phyloP scores from a whole-genome alignment of 2,888 invertebrate genomes.

The Achlya flavicornis region DNA sequence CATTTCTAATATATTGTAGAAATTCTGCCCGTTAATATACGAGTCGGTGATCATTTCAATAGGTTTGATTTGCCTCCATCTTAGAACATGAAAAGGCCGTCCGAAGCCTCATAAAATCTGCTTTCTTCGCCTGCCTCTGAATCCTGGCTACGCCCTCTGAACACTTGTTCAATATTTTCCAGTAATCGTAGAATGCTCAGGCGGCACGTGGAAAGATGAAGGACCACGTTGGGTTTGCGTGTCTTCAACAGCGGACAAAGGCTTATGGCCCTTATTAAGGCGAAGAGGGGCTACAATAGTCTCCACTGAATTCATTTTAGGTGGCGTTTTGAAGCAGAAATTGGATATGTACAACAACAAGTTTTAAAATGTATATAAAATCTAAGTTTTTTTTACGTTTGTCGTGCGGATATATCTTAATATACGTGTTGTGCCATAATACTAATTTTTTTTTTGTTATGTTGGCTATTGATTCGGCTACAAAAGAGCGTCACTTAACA shows the following conservation, averaged over 20 bases:
- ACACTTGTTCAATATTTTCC: slow-evolving; percentile 26
- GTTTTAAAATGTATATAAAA: slow-evolving; percentile 19
- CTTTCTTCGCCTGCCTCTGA: too few relatives aligned
- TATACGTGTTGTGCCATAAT: too few relatives aligned
- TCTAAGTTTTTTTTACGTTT: neutral
- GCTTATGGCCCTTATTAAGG: slow-evolving; percentile 54
- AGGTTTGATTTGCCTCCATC: too few relatives aligned
- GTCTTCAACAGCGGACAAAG: slow-evolving; percentile 48
- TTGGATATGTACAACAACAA: slow-evolving; percentile 47
- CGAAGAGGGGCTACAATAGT: slow-evolving; percentile 61
- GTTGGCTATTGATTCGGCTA: too few relatives aligned
- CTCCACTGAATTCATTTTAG: slow-evolving; percentile 63
- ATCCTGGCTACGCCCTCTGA: too few relatives aligned
- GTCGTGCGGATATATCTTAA: neutral
- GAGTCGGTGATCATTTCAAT: too few relatives aligned
- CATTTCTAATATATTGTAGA: too few relatives aligned
- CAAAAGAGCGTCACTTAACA: too few relatives aligned
- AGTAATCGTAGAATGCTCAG: slow-evolving; percentile 77
- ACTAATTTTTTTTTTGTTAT: too few relatives aligned
- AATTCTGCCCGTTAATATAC: too few relatives aligned
- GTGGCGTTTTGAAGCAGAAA: slow-evolving; percentile 63
- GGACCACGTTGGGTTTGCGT: slow-evolving; percentile 63
- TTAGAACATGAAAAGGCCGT: too few relatives aligned
- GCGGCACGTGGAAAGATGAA: slow-evolving; percentile 65
- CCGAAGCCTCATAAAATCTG: too few relatives aligned